Base-by-base conservation (phyloP, 2,888 invertebrate genomes). In the Sthenelais limicola region DNA sequence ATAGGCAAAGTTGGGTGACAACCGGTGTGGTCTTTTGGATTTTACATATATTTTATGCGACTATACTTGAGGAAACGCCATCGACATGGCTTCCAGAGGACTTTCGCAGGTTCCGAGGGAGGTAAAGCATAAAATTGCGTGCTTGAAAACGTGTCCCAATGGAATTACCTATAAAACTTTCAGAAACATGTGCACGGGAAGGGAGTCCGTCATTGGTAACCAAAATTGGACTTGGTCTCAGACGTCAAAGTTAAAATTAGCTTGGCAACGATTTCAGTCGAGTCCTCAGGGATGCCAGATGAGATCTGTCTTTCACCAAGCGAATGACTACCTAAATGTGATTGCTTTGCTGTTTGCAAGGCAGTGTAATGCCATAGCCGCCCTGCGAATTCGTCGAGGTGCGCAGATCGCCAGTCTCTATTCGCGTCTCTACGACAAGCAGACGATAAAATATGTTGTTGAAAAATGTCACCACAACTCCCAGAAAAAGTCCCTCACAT, bases 291-390 rank as follows among this genome's bases (percentile, higher is more conserved):
- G 62, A 1, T 2, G 21, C 48, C 26, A 48, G 30, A 12, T 67
- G 4, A 67, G 48, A 67, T 2, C 28, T 48, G 30, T n/a, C 32
- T 48, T 35, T 28, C n/a, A 24, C 21, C 26, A 43, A 33, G 5
- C 33, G 30, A 71, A 71, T 26, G 62, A 71, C n/a, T 47, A 56
- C 32, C 43, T 76, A 15, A 72, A 62, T 35, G 15, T 74, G n/a
- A 32, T 77, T 9, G 24, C 54, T 15, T 43, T 62, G n/a, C 43
- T 80, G 12, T 78, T 83, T 74, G 79, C 79, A 1, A 80, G 71
- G 71, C 84, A 86, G 56, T 85, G 82, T 56, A 80, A 82, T 72
- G 82, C 79, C 12, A 79, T 85, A 21, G 83, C 80, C 18, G 82
- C 81, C 5, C 83, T 84, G 54, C 73, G 83, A 67, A 73, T 82